phyloP scores from a whole-genome alignment of 2,888 invertebrate genomes.

The Catocala nupta region DNA sequence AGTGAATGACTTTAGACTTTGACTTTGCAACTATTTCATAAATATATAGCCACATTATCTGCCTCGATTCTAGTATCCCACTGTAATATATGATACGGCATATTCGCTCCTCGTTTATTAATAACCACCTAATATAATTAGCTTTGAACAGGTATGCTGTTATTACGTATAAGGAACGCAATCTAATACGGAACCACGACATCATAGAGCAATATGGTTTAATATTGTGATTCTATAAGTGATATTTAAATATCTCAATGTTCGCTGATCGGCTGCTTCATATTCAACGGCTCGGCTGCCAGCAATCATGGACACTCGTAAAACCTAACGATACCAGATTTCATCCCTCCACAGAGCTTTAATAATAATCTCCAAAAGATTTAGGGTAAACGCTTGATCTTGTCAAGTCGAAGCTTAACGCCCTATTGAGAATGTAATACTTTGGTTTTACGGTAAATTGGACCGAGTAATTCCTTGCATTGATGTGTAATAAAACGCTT shows the following conservation, averaged over 20 bases:
- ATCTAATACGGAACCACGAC: neutral
- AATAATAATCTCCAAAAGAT: conserved; percentile 57
- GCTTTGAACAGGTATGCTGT: neutral
- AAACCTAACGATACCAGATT: conserved; percentile 63
- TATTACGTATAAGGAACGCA: neutral
- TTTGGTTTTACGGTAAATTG: conserved; percentile 32
- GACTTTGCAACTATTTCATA: no score
- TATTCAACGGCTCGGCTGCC: conserved; percentile 46
- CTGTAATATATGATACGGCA: no score
- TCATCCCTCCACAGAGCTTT: conserved; percentile 58
- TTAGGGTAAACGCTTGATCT: conserved; percentile 52
- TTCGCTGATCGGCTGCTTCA: conserved; percentile 51
- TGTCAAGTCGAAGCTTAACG: conserved; percentile 53
- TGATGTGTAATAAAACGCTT: neutral
- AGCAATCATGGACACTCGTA: conserved; percentile 62
- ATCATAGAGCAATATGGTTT: neutral
- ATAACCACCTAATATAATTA: neutral
- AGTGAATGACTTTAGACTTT: no score
- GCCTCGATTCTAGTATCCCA: no score
- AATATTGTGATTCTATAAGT: conserved; percentile 29
- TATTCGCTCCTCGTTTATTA: no score
- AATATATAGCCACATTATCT: no score
- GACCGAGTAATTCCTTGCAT: conserved; percentile 3
- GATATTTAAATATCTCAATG: conserved; percentile 42
- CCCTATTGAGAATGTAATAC: conserved; percentile 44